Conservation (phyloP, 1,140 invertebrate species). For the Diorhabda sublineata region DNA sequence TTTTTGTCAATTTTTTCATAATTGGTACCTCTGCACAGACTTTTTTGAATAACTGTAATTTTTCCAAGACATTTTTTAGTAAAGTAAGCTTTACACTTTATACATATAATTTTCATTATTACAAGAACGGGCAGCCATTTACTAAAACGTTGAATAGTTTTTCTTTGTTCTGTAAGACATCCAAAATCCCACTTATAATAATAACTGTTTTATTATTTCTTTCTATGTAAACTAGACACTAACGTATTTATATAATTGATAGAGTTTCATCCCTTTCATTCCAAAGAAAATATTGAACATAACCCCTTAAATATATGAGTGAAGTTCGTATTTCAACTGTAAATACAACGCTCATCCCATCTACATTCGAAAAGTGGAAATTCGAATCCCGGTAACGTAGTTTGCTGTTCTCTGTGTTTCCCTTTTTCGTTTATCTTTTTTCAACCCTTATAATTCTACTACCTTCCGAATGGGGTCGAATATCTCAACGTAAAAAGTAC, state of each 20-base stretch:
- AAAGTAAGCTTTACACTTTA: no score
- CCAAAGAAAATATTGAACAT: not conserved
- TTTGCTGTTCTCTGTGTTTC: not conserved
- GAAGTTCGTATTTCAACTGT: not conserved
- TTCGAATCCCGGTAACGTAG: not conserved
- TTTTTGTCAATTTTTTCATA: no score
- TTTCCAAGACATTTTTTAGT: no score
- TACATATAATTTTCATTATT: no score
- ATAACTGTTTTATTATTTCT: no score
- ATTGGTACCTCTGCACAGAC: no score
- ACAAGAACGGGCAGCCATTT: no score
- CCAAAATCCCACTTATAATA: no score
- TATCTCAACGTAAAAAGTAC: not conserved
- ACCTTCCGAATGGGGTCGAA: slow-evolving; percentile 26
- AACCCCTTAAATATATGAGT: not conserved
- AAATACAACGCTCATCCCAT: slow-evolving; percentile 4
- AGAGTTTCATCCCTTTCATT: not conserved
- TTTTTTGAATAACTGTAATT: no score
- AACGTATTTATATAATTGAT: not conserved
- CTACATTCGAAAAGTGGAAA: slow-evolving; percentile 4
- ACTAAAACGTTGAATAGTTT: no score
- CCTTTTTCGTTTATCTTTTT: not conserved
- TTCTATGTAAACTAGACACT: no score
- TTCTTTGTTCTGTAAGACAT: no score
- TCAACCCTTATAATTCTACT: slow-evolving; percentile 20